Base-by-base conservation (phyloP, 2,888 invertebrate genomes). In the Caenorhabditis becei region DNA sequence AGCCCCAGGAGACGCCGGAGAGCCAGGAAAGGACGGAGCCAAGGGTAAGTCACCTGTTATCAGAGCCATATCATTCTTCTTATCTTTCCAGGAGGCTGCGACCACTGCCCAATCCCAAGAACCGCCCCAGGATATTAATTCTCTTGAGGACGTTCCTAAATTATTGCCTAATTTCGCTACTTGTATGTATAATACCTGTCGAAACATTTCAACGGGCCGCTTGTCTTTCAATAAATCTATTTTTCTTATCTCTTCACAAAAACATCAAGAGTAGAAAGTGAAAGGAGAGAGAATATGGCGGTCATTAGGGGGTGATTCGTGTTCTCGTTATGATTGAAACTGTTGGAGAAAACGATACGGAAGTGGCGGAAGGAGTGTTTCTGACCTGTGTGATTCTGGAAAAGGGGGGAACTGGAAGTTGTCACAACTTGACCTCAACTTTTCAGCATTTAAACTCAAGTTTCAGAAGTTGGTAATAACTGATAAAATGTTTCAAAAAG, bases 1-100 rank as follows among this genome's bases (percentile, higher is more conserved):
- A 80, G 78, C 82, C 51, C 83, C 85, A 67, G 87, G 87, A 82
- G 83, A 86, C 58, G 78, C 82, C 26, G 87, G 87, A 80, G 78
- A 69, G n/a, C 28, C 83, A 26, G 87, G 87, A 83, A 67, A 80
- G 65, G 85, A 82, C 75, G 86, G 86, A 80, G 70, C 77, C 62
- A 80, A 77, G 72, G 72, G 65, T 71, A 77, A 51, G 63, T 65
- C 8, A 2, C 5, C 41, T 41, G 10, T 32, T 10, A 32, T 14
- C 14, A 16, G 7, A 5, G 16, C 8, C 16, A 41, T 3, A 11
- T 5, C 49, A 20, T 8, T 7, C 10, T 54, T 35, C 8, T 32
- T 5, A 1, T 24, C 20, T 58, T 78, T 71, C 10, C 70, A 61
- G 85, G 85, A 83, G 78, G 79, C 28, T 86, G 86, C 86, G 86